A percentile compares a stretch with the other conserved stretches of the same genome.
phyloP scores from a whole-genome alignment of 2,888 invertebrate genomes.

The Watsonalla binaria region DNA sequence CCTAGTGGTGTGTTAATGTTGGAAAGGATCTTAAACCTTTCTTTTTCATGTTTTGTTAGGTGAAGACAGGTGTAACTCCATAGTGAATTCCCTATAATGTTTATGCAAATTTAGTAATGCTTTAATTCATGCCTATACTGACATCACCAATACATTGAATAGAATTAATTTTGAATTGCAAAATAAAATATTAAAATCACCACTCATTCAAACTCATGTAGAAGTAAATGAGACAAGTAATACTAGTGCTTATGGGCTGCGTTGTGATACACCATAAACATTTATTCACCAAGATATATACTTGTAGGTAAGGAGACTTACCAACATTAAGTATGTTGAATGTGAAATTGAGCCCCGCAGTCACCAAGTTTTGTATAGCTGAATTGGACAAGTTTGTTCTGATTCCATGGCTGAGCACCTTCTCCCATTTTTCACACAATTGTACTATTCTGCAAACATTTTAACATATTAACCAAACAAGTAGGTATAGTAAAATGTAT shows the following conservation, averaged over 20 bases:
- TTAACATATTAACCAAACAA: background rate
- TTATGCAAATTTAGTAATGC: conserved; percentile 1
- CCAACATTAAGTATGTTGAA: conserved; percentile 73
- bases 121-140: background rate
- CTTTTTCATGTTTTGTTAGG: conserved; percentile 91
- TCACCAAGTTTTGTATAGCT: conserved; percentile 65
- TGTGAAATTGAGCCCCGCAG: conserved; percentile 70
- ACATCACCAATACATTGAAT: background rate
- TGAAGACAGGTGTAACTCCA: conserved; percentile 90
- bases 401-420: conserved; percentile 87
- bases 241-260: too few relatives aligned
- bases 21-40: conserved; percentile 84
- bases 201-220: too few relatives aligned
- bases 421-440: conserved; percentile 86
- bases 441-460: conserved; percentile 63
- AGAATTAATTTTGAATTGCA: background rate
- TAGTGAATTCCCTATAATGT: conserved; percentile 76
- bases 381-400: conserved; percentile 76
- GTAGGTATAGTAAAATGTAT: background rate
- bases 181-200: too few relatives aligned
- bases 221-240: too few relatives aligned
- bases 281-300: too few relatives aligned
- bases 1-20: conserved; percentile 81
- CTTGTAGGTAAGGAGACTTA: conserved; percentile 30
- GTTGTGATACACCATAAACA: too few relatives aligned